A percentile compares a stretch with the other conserved stretches of the same genome.
phyloP scores from a whole-genome alignment of 2,113 vertebrate species.

The Myanophis thanlyinensis region DNA sequence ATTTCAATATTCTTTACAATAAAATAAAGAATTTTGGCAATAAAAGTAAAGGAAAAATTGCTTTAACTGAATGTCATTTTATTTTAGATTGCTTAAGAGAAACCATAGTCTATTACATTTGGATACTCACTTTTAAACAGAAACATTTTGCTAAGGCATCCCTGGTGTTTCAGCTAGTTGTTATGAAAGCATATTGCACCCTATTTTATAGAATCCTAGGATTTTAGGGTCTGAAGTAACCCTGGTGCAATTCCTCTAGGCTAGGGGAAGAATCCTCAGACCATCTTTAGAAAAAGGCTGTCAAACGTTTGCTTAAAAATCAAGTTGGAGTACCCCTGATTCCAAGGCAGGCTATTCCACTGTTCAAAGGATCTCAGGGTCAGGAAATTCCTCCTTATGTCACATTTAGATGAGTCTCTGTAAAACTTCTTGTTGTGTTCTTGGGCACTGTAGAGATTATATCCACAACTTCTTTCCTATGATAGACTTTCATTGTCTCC shows the following conservation, averaged over 20 bases:
- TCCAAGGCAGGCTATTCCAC: not conserved
- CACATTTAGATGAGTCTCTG: not conserved
- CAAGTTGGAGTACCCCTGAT: not conserved
- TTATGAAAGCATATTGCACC: not conserved
- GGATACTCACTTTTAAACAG: conserved; percentile 5
- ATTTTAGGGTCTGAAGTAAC: not conserved
- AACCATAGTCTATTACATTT: not conserved
- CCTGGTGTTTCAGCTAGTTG: not conserved
- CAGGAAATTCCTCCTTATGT: not conserved
- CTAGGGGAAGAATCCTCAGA: not conserved
- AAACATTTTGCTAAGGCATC: not conserved
- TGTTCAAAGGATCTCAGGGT: not conserved
- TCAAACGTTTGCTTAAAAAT: not conserved
- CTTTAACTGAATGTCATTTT: conserved; percentile 4
- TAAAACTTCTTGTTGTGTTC: not conserved
- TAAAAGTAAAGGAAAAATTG: not conserved
- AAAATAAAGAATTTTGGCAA: no score
- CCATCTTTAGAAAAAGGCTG: not conserved
- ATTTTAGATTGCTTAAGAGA: not conserved
- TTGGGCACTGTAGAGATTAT: not conserved
- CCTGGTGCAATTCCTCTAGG: not conserved
- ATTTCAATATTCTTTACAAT: not conserved
- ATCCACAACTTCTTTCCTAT: not conserved
- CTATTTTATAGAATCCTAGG: not conserved
- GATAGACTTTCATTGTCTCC: not conserved